phyloP scores from a whole-genome alignment of 2,113 vertebrate genomes.

The Alces alces region DNA sequence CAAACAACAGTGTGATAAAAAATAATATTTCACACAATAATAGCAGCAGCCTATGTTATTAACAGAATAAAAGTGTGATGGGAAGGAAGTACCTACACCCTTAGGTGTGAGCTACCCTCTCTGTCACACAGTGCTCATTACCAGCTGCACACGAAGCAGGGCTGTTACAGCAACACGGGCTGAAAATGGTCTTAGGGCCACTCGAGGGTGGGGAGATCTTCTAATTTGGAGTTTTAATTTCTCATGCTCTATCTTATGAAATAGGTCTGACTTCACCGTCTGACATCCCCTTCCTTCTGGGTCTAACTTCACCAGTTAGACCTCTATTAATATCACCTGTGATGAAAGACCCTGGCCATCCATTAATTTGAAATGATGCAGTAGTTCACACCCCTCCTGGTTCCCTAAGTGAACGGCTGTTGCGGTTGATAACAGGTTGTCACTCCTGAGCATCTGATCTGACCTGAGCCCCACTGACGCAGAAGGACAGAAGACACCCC shows the following conservation, averaged over 20 bases:
- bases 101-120: neutral
- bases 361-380: neutral
- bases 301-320: neutral
- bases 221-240: neutral
- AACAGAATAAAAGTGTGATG: neutral
- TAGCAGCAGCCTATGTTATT: neutral
- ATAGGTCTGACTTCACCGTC: neutral
- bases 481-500: neutral
- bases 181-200: neutral
- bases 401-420: neutral
- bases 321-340: neutral
- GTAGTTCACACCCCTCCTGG: neutral
- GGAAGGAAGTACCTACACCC: neutral
- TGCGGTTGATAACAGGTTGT: neutral
- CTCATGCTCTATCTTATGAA: slow-evolving; percentile 7
- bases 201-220: neutral
- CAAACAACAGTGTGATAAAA: neutral
- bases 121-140: neutral
- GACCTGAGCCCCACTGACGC: neutral
- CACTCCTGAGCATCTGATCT: neutral
- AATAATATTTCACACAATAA: neutral
- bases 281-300: neutral
- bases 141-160: neutral
- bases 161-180: neutral
- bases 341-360: neutral